Evolutionary conservation across 2,797 vertebrate genomes (phyloP).

Genomic region (Gymnoscopelus braueri): DNA sequence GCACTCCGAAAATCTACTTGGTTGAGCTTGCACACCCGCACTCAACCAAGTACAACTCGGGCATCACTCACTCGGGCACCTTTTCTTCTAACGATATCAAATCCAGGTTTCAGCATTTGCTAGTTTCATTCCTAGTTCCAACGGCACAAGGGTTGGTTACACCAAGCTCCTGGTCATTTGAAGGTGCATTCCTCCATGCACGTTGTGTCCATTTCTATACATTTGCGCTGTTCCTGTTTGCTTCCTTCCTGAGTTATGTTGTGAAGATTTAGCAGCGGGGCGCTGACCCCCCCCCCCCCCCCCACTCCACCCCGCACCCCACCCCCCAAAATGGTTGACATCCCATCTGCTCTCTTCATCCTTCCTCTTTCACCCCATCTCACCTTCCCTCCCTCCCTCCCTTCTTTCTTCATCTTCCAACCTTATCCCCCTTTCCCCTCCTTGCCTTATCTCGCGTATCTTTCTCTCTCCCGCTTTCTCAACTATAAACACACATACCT

Average conservation of each 20-base stretch:
- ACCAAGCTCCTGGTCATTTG: neutral
- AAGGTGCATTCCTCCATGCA: constrained; percentile 11
- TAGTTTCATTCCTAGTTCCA: neutral
- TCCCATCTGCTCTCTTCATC: constrained; percentile 25
- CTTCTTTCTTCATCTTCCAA: neutral
- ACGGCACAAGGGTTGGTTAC: neutral
- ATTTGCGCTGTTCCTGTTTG: constrained; percentile 36
- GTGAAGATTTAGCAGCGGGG: constrained; percentile 49
- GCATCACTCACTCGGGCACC: too few relatives aligned
- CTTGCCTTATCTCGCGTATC: neutral
- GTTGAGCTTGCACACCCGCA: too few relatives aligned
- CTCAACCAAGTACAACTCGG: too few relatives aligned
- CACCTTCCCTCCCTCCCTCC: neutral
- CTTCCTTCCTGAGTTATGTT: constrained; percentile 74
- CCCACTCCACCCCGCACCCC: neutral
- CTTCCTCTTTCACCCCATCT: constrained; percentile 7
- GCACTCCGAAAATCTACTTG: too few relatives aligned
- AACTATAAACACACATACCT: too few relatives aligned
- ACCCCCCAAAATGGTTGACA: constrained; percentile 7
- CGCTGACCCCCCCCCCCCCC: constrained; percentile 35
- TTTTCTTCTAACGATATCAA: too few relatives aligned
- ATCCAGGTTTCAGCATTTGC: too few relatives aligned
- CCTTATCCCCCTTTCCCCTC: neutral
- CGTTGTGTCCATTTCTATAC: constrained; percentile 37
- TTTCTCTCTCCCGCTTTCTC: neutral